Conservation (phyloP, 1,140 invertebrate genomes). For the Drosophila neocordata region DNA sequence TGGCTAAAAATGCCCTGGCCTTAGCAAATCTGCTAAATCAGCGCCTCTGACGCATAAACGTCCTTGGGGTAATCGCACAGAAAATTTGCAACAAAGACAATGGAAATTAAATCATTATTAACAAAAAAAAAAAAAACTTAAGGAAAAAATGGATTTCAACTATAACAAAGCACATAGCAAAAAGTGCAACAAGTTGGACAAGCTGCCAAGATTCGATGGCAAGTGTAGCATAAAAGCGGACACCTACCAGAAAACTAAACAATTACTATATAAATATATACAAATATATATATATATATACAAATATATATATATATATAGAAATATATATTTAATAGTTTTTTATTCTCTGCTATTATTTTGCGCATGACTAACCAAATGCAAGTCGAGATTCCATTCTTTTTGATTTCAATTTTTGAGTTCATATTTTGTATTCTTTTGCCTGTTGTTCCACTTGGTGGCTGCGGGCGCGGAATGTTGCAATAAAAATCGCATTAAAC, state of each 20-base stretch:
- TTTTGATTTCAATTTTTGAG: constrained; percentile 41
- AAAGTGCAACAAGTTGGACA: constrained; percentile 39
- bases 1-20: neutral
- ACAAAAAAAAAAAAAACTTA: constrained; percentile 30
- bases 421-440: constrained; percentile 30
- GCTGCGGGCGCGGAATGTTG: constrained; percentile 40
- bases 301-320: constrained; percentile 26
- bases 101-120: constrained; percentile 76
- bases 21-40: constrained; percentile 44
- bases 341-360: constrained; percentile 57
- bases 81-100: constrained; percentile 59
- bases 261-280: too few species aligned
- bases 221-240: constrained; percentile 69
- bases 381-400: constrained; percentile 79
- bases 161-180: constrained; percentile 13
- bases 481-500: constrained; percentile 63
- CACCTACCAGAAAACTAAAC: constrained; percentile 40
- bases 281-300: constrained; percentile 57
- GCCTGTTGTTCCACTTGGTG: constrained; percentile 64
- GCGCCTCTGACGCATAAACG: constrained; percentile 60
- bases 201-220: constrained; percentile 34
- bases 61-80: constrained; percentile 51
- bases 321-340: neutral
- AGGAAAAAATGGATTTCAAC: neutral
- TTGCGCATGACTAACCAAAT: constrained; percentile 79